Percentiles rank a stretch among this genome's conserved stretches.
Evolutionary conservation across 2,797 vertebrate genomes (phyloP).

Genomic region (Lepidocolaptes lacrymiger): DNA sequence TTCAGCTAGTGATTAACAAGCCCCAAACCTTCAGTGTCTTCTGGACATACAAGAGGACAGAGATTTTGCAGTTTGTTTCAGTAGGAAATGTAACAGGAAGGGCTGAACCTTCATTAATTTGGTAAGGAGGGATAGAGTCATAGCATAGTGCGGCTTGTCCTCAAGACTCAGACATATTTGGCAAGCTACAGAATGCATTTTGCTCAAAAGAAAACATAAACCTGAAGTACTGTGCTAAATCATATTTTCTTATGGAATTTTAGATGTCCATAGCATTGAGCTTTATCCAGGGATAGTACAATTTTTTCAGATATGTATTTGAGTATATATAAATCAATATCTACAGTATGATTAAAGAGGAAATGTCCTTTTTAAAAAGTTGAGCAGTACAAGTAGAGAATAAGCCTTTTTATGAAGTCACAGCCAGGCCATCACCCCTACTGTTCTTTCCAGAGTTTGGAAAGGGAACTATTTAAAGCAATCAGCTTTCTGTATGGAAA

Average conservation of each 20-base stretch:
- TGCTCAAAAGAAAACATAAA: not conserved
- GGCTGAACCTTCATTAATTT: not conserved
- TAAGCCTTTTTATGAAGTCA: not conserved
- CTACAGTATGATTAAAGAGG: not conserved
- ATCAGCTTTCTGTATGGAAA: not conserved
- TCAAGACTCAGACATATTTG: not conserved
- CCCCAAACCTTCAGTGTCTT: not conserved
- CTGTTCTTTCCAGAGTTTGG: not conserved
- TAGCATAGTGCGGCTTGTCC: not conserved
- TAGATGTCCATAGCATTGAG: not conserved
- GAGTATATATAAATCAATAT: not conserved
- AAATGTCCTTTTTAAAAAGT: not conserved
- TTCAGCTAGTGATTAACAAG: not conserved
- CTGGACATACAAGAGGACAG: not conserved
- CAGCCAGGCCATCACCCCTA: not conserved
- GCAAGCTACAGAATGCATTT: not conserved
- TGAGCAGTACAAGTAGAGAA: not conserved
- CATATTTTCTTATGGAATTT: fast-evolving
- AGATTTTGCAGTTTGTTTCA: not conserved
- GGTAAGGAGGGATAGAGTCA: not conserved
- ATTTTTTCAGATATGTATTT: not conserved
- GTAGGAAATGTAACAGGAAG: not conserved
- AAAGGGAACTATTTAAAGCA: not conserved
- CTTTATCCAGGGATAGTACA: not conserved
- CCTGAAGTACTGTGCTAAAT: not conserved